Evolutionary conservation across 92 coral and sea anemone genomes (phyloP), one percentile per base, ranked within the genome.

Genomic region (Actinernus sp.): DNA sequence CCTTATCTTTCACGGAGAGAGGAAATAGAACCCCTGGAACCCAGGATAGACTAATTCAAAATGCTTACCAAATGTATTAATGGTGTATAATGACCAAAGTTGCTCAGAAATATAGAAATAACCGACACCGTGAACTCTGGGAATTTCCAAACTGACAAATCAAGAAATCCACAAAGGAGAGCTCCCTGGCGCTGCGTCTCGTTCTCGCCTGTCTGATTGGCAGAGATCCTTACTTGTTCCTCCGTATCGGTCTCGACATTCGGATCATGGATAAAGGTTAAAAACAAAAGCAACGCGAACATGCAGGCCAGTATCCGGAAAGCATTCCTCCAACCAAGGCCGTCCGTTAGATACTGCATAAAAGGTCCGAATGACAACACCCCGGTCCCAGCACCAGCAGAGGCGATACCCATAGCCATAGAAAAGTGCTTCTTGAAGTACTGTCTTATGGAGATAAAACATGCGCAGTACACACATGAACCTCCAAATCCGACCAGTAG

Each of bases 281-380:
- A 18, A 0, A 55, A 33, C 19, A 43, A 12, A 1, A 5, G 4
- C 21, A 40, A 19, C 3, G 8, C 57, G 8, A 44, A 28, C 4
- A 29, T 31, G 11, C 65, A 49, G 4, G 78, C 14, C 17, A 56
- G 6, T 3, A 70, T 37, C 3, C 78, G 78, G 29, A 55, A 57
- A 3, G 78, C 20, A 36, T 70, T 57, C 14, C 47, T 46, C 78
- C 78, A 70, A 4, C 78, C 78, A 30, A 70, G 50, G 9, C 13
- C 17, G 45, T 70, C 78, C 10, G 40, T 43, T 47, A 70, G 0
- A 18, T 18, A 3, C 27, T 70, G 65, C 3, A 57, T 17, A 8
- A 43, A 12, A 13, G 90, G 90, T 12, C 90, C 90, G 54, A 76
- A 22, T 1, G 65, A 6, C 13, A 84, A 54, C 4, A 78, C 63